Evolutionary conservation across 2,888 invertebrate genomes (phyloP), one percentile per base, ranked within the genome.

Genomic region (Mythimna pallens): DNA sequence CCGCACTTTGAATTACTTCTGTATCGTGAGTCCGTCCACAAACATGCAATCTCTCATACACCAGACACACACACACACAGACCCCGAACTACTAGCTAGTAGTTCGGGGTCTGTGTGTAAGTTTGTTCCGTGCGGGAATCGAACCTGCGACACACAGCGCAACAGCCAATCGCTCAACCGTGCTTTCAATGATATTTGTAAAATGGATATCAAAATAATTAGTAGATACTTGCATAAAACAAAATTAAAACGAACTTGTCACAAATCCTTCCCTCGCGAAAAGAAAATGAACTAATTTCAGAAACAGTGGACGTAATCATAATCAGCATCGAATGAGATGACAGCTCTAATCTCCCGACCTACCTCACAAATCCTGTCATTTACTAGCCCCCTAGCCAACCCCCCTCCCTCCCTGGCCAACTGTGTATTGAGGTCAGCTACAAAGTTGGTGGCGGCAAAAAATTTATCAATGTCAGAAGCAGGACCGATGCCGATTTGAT

Each of bases 401-500:
- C 17, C 7, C 25, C 10, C n/a, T 6, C 36, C n/a, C 68, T 25
- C 20, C 62, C 61, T 78, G 36, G 36, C 36, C 36, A 8, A 36
- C 36, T 36, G 36, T 36, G 62, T 81, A 76, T 85, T 73, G 70
- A 65, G 73, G 75, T 71, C 71, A 65, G 36, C 61, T 64, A 66
- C 61, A 25, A 67, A 68, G 65, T 72, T 73, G 61, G 54, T 40
- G 47, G 25, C 20, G 34, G 65, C 68, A 78, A 75, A 76, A 86
- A 84, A 61, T 81, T 81, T 73, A 64, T 74, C 83, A 85, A 84
- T 73, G 86, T 84, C 84, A 80, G 63, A 52, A 34, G 50, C 84
- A 84, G 74, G 10, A 63, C 52, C 61, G 22, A 63, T 65, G 55
- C 12, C 73, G 65, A 64, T 78, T 81, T 86, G 78, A 76, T 75